A percentile compares a stretch with the other conserved stretches of the same genome.
These are phyloP conservation scores for Drosophila sucinea DNA, from an alignment of 1,140 invertebrate genomes.

Conservation along the genomic window DNA sequence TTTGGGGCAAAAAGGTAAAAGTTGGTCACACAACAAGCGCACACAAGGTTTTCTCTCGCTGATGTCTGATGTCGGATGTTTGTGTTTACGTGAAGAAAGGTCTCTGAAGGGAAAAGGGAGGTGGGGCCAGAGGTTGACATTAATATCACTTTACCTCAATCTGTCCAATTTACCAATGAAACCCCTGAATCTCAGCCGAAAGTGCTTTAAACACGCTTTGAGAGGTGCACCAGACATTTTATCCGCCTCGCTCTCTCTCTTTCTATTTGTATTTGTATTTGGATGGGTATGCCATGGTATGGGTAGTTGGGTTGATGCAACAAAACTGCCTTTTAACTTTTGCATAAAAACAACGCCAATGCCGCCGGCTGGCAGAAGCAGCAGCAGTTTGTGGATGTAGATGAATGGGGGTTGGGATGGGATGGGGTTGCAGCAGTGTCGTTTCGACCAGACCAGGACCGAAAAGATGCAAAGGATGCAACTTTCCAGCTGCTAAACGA, in stretches of 20 bases:
- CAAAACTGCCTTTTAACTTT: slow-evolving; percentile 73
- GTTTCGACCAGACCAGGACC: slow-evolving; percentile 11
- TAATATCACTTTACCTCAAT: slow-evolving; percentile 77
- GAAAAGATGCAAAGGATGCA: slow-evolving; percentile 61
- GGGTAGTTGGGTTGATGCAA: slow-evolving; percentile 37
- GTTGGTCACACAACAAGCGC: neutral
- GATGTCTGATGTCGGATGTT: neutral
- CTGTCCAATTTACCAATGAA: slow-evolving; percentile 81
- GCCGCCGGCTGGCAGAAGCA: slow-evolving; percentile 25
- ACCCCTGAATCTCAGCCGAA: slow-evolving; percentile 57
- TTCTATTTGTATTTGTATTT: slow-evolving; percentile 39
- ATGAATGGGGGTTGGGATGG: slow-evolving; percentile 29
- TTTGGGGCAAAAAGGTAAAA: neutral
- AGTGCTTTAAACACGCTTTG: slow-evolving; percentile 66
- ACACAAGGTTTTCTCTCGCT: neutral
- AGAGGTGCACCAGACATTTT: slow-evolving; percentile 37
- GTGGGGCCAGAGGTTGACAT: slow-evolving; percentile 39
- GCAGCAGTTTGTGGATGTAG: slow-evolving; percentile 57
- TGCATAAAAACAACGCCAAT: slow-evolving; percentile 70
- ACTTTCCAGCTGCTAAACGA: slow-evolving; percentile 79
- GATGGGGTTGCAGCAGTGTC: slow-evolving; percentile 22
- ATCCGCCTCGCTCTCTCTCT: slow-evolving; percentile 14
- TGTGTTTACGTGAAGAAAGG: neutral
- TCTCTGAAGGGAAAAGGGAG: neutral
- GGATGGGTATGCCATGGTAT: slow-evolving; percentile 8